Conservation (phyloP, 2,113 vertebrate genomes). For the Clarias magur region DNA sequence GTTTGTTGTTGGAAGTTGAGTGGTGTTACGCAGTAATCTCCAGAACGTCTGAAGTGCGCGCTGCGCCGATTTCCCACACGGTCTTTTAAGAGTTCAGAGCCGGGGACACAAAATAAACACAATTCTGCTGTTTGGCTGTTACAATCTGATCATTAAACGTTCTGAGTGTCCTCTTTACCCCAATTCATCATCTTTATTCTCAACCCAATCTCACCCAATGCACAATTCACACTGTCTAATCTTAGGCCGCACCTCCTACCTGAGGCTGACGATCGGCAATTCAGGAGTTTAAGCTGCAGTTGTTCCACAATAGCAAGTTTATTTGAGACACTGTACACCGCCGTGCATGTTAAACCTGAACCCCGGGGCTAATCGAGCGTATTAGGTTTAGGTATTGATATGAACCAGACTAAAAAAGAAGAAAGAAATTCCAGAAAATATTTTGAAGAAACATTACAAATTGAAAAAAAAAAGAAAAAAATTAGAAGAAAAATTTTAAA, state of each 20-base stretch:
- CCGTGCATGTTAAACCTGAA: background rate
- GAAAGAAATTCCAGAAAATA: too few relatives aligned
- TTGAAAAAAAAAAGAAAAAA: too few relatives aligned
- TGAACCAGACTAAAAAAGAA: too few relatives aligned
- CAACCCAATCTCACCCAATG: background rate
- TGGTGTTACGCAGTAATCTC: slow-evolving; percentile 33
- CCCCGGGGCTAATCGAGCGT: too few relatives aligned
- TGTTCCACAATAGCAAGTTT: background rate
- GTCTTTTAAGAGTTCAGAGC: slow-evolving; percentile 28
- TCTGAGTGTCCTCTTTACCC: background rate
- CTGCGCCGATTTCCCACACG: slow-evolving; percentile 10
- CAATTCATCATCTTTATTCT: background rate
- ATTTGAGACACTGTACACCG: background rate
- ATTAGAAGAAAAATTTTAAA: too few relatives aligned
- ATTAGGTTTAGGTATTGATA: too few relatives aligned
- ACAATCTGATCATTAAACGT: background rate
- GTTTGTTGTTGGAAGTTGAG: slow-evolving; percentile 48
- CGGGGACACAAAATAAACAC: background rate
- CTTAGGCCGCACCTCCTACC: background rate
- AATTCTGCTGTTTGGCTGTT: background rate
- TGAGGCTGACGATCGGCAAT: background rate
- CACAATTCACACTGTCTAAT: background rate
- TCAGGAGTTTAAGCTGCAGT: background rate
- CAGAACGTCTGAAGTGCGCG: slow-evolving; percentile 34
- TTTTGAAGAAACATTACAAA: background rate